phyloP scores from a whole-genome alignment of 2,113 vertebrate genomes.

The Embiotoca jacksoni region DNA sequence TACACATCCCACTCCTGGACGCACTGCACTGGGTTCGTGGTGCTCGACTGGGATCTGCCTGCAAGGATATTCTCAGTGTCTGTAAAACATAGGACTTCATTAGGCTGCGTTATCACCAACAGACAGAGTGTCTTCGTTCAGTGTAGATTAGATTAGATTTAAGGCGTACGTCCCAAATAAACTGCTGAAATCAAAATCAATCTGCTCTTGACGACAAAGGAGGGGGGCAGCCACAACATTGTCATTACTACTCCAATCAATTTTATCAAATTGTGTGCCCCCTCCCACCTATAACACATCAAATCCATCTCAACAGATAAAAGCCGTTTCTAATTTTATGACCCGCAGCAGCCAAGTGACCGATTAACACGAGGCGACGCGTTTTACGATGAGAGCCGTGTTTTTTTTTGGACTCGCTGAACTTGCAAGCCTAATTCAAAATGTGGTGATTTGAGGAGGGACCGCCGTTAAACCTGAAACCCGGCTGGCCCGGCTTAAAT shows the following conservation, averaged over 20 bases:
- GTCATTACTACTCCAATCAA: constrained; percentile 56
- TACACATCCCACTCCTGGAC: constrained; percentile 57
- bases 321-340: constrained; percentile 30
- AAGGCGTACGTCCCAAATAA: constrained; percentile 27
- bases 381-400: not conserved
- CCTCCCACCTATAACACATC: constrained; percentile 10
- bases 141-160: constrained; percentile 6
- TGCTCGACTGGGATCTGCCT: constrained; percentile 17
- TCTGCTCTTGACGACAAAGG: constrained; percentile 44
- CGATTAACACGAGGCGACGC: not conserved
- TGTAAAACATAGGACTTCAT: not conserved
- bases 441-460: constrained; percentile 27
- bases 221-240: constrained; percentile 33
- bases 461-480: constrained; percentile 35
- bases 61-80: constrained; percentile 9
- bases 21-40: constrained; percentile 36
- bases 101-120: not conserved
- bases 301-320: constrained; percentile 35
- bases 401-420: constrained; percentile 41
- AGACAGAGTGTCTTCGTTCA: not conserved
- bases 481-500: not conserved
- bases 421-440: constrained; percentile 41
- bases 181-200: constrained; percentile 46
- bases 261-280: constrained; percentile 45
- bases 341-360: constrained; percentile 8